Base-by-base conservation (phyloP, 2,888 invertebrate genomes). In the Agrotis exclamationis region DNA sequence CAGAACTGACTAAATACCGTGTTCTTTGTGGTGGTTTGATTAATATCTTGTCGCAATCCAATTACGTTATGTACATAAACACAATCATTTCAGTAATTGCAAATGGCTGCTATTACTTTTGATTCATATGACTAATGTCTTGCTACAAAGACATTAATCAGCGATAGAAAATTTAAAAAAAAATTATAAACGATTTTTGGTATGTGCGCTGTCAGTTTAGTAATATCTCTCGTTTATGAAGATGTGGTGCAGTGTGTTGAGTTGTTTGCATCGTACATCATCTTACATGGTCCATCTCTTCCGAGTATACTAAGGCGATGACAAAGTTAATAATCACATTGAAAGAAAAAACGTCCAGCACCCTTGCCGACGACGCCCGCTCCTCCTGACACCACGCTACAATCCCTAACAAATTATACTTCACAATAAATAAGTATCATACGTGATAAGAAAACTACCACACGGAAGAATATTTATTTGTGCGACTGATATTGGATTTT, bases 281-380 rank as follows among this genome's bases (percentile, higher is more conserved):
- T 76, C 77, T 68, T 69, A 72, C 79, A 73, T 69, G 70, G 47
- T 65, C 70, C 73, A 68, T 70, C 69, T 65, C 63, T 66, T 57
- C 60, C 44, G n/a, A 72, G 63, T 71, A 51, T 62, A 76, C 76
- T 76, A 83, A 74, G 70, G 79, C 70, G 76, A 70, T 56, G 71
- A 74, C 77, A 84, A 77, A 74, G 68, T 79, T 79, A 74, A 83
- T 74, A 77, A 63, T 71, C 47, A 57, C 63, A 48, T 58, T 24
- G 39, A 22, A 18, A 51, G 20, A 44, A 65, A 74, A 28, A 24
- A 62, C 28, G 59, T 44, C 18, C 47, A 51, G 47, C 18, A 4
- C 14, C 47, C 47, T 50, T 39, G 13, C 20, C 20, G 4, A 14
- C 18, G 9, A 14, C 18, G 7, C 18, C 33, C 48, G 56, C 66